Percentiles rank a stretch among this genome's conserved stretches.
Evolutionary conservation across 2,888 invertebrate species (phyloP).

Genomic region (Drosophila formosana): DNA sequence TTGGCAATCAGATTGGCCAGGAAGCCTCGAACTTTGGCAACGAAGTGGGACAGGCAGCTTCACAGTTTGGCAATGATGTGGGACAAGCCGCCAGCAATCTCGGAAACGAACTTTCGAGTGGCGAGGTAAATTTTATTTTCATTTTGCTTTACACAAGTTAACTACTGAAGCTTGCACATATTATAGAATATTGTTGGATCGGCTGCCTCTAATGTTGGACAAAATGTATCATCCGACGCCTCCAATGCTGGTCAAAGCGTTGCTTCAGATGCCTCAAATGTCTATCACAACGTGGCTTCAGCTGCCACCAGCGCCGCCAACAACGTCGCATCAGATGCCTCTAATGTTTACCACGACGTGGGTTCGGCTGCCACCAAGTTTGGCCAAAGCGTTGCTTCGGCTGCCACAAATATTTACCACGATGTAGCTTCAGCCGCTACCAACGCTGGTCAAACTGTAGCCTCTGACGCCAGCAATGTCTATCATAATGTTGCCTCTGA

Average conservation of each 20-base stretch:
- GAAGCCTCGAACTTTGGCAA: constrained; percentile 53
- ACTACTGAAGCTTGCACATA: background rate
- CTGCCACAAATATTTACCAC: constrained; percentile 12
- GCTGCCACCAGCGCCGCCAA: constrained; percentile 3
- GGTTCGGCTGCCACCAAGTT: constrained; percentile 7
- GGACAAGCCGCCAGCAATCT: constrained; percentile 30
- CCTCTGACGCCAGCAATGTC: background rate
- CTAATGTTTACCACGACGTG: background rate
- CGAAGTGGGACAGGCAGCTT: constrained; percentile 53
- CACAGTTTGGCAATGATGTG: constrained; percentile 48
- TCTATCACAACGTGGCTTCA: background rate
- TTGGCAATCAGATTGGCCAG: constrained; percentile 38
- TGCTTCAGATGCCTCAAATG: constrained; percentile 6
- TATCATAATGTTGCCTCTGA: background rate
- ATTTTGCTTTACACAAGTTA: too few relatives aligned
- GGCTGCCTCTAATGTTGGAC: background rate
- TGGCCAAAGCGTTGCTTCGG: background rate
- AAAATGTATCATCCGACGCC: background rate
- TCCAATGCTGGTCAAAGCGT: constrained; percentile 11
- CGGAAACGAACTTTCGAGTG: constrained; percentile 12
- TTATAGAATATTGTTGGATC: constrained; percentile 8
- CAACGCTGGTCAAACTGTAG: background rate
- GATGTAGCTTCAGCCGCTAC: constrained; percentile 7
- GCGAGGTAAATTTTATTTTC: background rate
- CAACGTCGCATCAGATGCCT: background rate